A percentile compares a stretch with the other conserved stretches of the same genome.
Conservation (phyloP, 2,113 vertebrate species). For the Vireo altiloquus region DNA sequence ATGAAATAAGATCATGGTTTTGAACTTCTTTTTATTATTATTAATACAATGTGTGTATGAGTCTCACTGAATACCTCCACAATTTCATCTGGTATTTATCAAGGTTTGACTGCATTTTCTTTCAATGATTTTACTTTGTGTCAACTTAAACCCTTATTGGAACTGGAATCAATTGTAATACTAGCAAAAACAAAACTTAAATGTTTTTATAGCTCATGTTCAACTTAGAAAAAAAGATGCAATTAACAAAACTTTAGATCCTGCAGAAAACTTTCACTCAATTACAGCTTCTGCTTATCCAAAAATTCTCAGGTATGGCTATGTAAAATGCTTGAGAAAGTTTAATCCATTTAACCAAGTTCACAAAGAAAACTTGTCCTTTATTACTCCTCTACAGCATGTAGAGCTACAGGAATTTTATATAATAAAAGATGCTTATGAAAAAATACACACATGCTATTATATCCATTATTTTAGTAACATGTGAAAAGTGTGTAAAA, state of each 20-base stretch:
- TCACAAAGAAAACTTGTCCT: background rate
- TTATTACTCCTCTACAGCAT: background rate
- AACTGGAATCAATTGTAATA: slow-evolving; percentile 58
- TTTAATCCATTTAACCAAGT: background rate
- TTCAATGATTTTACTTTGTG: slow-evolving; percentile 62
- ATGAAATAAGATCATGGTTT: slow-evolving; percentile 62
- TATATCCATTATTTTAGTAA: background rate
- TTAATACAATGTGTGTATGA: slow-evolving; percentile 58
- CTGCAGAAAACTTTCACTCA: slow-evolving; percentile 28
- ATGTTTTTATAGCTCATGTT: slow-evolving; percentile 33
- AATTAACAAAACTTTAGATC: slow-evolving; percentile 20
- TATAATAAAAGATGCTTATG: background rate
- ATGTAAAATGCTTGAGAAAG: background rate
- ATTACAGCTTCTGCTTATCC: slow-evolving; percentile 1
- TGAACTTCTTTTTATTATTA: slow-evolving; percentile 64
- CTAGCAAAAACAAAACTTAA: slow-evolving; percentile 34
- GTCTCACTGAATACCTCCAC: slow-evolving; percentile 46
- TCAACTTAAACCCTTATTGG: slow-evolving; percentile 50
- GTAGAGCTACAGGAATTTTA: background rate
- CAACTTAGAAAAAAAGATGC: slow-evolving; percentile 7
- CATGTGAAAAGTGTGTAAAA: background rate
- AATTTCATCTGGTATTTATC: slow-evolving; percentile 60
- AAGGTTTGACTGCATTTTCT: slow-evolving; percentile 58
- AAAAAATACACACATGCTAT: background rate
- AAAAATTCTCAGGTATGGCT: background rate